Conservation (phyloP, 2,888 invertebrate species). For the Conomelus anceps region DNA sequence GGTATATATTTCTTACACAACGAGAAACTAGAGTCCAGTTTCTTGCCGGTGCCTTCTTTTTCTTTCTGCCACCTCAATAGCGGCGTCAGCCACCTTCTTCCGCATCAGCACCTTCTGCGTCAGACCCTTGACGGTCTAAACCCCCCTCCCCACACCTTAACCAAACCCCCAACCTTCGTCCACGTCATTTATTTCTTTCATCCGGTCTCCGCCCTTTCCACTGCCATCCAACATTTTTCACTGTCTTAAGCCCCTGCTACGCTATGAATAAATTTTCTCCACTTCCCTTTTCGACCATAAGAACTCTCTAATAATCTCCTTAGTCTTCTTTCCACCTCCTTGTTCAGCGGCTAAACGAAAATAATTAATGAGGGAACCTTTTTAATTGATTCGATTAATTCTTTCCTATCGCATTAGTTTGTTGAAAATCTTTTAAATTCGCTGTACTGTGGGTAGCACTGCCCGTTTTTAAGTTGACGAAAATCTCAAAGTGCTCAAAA, state of each 20-base stretch:
- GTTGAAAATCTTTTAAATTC: not conserved
- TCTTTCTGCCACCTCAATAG: not conserved
- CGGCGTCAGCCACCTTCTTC: not conserved
- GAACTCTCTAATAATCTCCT: not conserved
- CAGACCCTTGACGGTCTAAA: not conserved
- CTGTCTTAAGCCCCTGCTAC: not conserved
- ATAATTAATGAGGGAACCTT: not conserved
- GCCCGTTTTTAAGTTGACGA: not conserved
- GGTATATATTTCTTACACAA: not conserved
- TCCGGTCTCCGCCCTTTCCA: not conserved
- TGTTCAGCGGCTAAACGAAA: not conserved
- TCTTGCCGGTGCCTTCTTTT: not conserved
- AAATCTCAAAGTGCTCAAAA: not conserved
- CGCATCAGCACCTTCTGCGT: not conserved
- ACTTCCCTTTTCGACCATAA: not conserved
- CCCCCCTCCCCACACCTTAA: not conserved
- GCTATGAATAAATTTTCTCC: not conserved
- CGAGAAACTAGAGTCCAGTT: not conserved
- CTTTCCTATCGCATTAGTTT: not conserved
- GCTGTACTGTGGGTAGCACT: not conserved
- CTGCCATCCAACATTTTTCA: constrained; percentile 1
- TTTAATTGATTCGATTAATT: not conserved
- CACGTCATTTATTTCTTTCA: not conserved
- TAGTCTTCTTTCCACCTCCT: not conserved
- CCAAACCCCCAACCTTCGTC: not conserved